Evolutionary conservation across 2,888 invertebrate species (phyloP), one percentile per base, ranked within the genome.

Genomic region (Drosophila greeni): DNA sequence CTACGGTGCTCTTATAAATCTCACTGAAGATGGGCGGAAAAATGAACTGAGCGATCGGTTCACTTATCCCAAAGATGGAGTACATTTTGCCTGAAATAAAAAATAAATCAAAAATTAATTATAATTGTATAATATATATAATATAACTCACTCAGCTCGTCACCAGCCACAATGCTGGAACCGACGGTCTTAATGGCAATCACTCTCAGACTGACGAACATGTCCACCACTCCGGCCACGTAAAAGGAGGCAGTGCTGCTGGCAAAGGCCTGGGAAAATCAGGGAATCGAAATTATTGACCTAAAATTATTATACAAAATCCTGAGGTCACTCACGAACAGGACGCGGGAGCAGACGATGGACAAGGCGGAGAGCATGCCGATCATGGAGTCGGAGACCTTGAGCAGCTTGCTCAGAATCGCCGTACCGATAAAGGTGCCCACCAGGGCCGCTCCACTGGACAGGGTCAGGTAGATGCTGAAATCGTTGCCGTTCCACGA

Each of bases 351-450:
- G n/a, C 84, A 67, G 0, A 87, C 83, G 12, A 88, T 86, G 12
- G 85, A 75, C 11, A 86, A 1, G 0, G 88, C 86, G 2, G 88
- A 87, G 7, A 89, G 67, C 24, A 88, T 80, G 16, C 89, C 89
- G 62, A 88, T 86, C 43, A 83, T 73, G 11, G 89, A 70, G 66
- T 89, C 88, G 0, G 86, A 75, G 20, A 89, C 80, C 37, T 87
- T 87, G 0, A 89, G 53, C 16, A 85, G 12, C 70, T 89, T 89
- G 66, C 88, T 89, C 3, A 89, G 74, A 12, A 89, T 77, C 3
- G 87, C 87, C 0, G 89, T 88, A 47, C 88, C 88, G 64, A 89
- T 79, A 20, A 88, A 87, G 6, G 89, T 89, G 16, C 89, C 88
- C 80, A 85, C 65, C 37, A 88, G 70, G 9, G 86, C 83, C 3